Base-by-base conservation (phyloP, 1,140 invertebrate genomes). In the Heliothis virescens region DNA sequence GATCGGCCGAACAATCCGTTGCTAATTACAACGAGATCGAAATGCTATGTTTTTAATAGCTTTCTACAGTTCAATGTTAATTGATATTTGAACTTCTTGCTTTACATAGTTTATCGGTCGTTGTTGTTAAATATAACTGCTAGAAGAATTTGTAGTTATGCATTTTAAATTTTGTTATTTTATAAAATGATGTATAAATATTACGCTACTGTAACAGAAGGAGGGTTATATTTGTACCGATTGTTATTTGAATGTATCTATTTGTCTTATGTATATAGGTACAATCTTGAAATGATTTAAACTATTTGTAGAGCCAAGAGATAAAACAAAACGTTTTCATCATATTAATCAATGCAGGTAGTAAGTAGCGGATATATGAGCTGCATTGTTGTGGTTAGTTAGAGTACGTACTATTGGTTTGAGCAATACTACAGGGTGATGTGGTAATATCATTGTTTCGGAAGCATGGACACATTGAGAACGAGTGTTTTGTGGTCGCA, bases 21-120 rank as follows among this genome's bases (percentile, higher is more conserved):
- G 50, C 57, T 75, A 62, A 76, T 76, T 76, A 55, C 48, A 62
- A 63, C 48, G 74, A 63, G 74, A 65, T 76, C 59, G 74, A 76
- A 75, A 65, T 50, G 59, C 47, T 63, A 52, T 76, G 74, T 65
- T 75, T 60, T 76, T 60, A 65, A 29, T 41, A 76, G 59, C 74
- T 76, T 76, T 76, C 74, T 76, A 76, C 60, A 16, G 47, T 55
- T 65, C n/a, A 16, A 55, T 21, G 26, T 9, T 26, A 76, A 53
- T 53, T 76, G 48, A 71, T 52, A 18, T 41, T 71, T 50, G 18
- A 21, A 50, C 11, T 41, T 63, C 29, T 47, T 63, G 21, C 21
- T 34, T 71, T 48, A 50, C 21, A 13, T 62, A 13, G 13, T 62
- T 34, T 13, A 1, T 11, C 55, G 10, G n/a, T 59, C 55, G 34